Conservation (phyloP, 1,140 invertebrate species). For the Ceratoteleas bidentatus region DNA sequence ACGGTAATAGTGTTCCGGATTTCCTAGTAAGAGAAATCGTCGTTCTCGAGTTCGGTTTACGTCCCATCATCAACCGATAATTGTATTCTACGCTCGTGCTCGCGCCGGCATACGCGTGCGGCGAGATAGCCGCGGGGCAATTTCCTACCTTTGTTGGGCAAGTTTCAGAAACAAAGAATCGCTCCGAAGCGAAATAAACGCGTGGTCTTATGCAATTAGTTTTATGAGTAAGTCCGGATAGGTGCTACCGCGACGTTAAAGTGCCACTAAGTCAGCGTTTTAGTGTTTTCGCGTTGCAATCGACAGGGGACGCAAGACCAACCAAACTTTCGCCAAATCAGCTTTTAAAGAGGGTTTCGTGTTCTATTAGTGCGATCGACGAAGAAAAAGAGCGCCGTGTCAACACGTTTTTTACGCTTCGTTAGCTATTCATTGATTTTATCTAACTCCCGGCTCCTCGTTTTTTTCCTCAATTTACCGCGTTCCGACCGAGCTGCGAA, state of each 20-base stretch:
- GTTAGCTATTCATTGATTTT: conserved; percentile 63
- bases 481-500: conserved; percentile 16
- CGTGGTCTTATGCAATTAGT: conserved; percentile 78
- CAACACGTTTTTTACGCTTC: conserved; percentile 59
- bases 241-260: conserved; percentile 73
- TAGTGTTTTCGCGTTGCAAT: conserved; percentile 67
- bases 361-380: conserved; percentile 52
- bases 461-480: conserved; percentile 34
- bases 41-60: conserved; percentile 58
- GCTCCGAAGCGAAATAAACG: conserved; percentile 72
- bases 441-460: conserved; percentile 34
- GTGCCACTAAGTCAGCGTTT: conserved; percentile 71
- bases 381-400: conserved; percentile 44
- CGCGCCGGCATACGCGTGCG: conserved; percentile 52
- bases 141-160: conserved; percentile 73
- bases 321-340: conserved; percentile 76
- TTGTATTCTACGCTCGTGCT: conserved; percentile 64
- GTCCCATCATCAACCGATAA: conserved; percentile 68
- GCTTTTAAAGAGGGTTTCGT: conserved; percentile 73
- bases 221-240: conserved; percentile 74
- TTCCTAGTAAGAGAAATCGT: conserved; percentile 67
- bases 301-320: conserved; percentile 70
- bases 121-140: conserved; percentile 63
- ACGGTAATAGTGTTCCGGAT: conserved; percentile 53
- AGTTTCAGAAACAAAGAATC: conserved; percentile 68